Conservation (phyloP, 2,113 vertebrate species). For the Rhabdornis inornatus region DNA sequence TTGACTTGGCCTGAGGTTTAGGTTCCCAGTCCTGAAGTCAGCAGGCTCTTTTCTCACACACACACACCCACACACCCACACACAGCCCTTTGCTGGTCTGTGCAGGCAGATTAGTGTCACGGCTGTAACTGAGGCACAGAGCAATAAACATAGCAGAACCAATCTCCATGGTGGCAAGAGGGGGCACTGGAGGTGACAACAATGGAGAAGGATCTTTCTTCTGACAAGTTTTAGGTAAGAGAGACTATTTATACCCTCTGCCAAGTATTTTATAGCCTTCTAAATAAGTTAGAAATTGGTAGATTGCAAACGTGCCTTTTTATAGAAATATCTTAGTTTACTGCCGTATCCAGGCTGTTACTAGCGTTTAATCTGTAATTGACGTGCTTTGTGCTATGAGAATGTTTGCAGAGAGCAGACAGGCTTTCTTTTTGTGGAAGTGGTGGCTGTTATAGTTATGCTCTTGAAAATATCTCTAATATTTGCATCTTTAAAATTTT, state of each 20-base stretch:
- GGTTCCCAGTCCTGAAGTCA: constrained; percentile 70
- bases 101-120: constrained; percentile 73
- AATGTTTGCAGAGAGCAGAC: not conserved
- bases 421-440: not conserved
- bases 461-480: constrained; percentile 39
- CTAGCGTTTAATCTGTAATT: constrained; percentile 58
- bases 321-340: constrained; percentile 37
- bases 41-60: constrained; percentile 19
- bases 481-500: constrained; percentile 8
- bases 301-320: not conserved
- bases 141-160: constrained; percentile 68
- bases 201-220: constrained; percentile 66
- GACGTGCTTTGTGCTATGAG: constrained; percentile 66
- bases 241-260: constrained; percentile 41
- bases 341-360: constrained; percentile 39
- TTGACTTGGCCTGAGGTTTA: constrained; percentile 75
- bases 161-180: constrained; percentile 71
- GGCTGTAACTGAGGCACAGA: constrained; percentile 70
- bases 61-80: not conserved
- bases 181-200: constrained; percentile 69
- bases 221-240: constrained; percentile 80
- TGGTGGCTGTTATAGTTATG: constrained; percentile 22
- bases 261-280: constrained; percentile 42
- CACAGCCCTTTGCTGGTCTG: constrained; percentile 36
- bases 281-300: constrained; percentile 48